Conservation (phyloP, 2,888 invertebrate species). For the Ctena decussata region DNA sequence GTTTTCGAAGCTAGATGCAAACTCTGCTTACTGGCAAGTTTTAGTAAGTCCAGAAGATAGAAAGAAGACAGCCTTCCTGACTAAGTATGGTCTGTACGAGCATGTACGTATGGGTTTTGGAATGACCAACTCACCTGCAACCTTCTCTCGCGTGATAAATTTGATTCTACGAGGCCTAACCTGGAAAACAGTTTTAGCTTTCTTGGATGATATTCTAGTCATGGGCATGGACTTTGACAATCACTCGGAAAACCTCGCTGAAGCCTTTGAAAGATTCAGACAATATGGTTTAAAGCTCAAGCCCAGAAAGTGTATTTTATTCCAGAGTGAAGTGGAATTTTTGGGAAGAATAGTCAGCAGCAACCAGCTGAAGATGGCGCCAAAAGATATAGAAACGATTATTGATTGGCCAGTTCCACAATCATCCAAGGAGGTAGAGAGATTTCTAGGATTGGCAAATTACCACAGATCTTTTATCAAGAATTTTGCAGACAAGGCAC, state of each 20-base stretch:
- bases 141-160: conserved; percentile 25
- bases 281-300: neutral
- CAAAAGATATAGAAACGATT: neutral
- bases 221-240: neutral
- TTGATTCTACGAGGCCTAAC: too few relatives aligned
- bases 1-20: conserved; percentile 38
- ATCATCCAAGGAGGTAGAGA: conserved; percentile 32
- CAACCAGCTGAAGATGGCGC: too few relatives aligned
- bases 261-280: neutral
- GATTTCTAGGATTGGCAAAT: conserved; percentile 52
- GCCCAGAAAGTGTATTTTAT: too few relatives aligned
- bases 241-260: neutral
- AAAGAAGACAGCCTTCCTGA: conserved; percentile 60
- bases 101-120: conserved; percentile 54
- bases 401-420: neutral
- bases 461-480: conserved; percentile 46
- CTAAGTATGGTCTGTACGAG: conserved; percentile 58
- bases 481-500: conserved; percentile 18
- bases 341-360: too few relatives aligned
- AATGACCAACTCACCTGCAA: conserved; percentile 60
- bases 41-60: conserved; percentile 16
- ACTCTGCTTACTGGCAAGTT: conserved; percentile 23
- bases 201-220: neutral
- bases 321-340: too few relatives aligned
- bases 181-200: neutral